These are phyloP conservation scores for Clitarchus hookeri DNA, from an alignment of 2,888 invertebrate genomes.

Conservation along the genomic window DNA sequence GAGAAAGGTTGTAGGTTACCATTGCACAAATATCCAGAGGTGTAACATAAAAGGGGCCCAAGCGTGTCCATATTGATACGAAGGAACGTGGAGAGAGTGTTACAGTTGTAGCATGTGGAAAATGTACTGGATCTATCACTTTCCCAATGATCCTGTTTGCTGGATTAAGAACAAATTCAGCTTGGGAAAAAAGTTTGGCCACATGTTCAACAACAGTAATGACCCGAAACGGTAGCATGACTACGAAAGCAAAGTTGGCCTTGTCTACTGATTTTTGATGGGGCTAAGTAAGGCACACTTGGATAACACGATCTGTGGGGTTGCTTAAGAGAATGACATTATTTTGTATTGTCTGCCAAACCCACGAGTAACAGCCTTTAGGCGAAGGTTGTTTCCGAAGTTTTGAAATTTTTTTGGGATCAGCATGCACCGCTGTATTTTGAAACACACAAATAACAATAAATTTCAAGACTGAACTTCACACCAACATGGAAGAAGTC, in stretches of 20 bases:
- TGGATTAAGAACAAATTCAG: slow-evolving; percentile 25
- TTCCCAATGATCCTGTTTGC: slow-evolving; percentile 24
- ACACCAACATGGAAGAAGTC: too few species aligned
- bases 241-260: slow-evolving; percentile 39
- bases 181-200: slow-evolving; percentile 39
- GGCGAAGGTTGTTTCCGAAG: too few species aligned
- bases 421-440: too few species aligned
- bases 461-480: too few species aligned
- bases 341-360: too few species aligned
- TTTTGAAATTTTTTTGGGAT: too few species aligned
- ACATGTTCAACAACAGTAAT: slow-evolving; percentile 42
- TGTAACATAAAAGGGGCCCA: not conserved
- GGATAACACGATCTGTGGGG: too few species aligned
- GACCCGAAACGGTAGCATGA: slow-evolving; percentile 45
- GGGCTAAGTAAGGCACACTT: too few species aligned
- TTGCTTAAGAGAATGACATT: too few species aligned
- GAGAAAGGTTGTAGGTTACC: not conserved
- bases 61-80: not conserved
- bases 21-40: not conserved
- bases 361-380: too few species aligned
- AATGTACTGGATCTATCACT: slow-evolving; percentile 26
- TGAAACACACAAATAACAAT: too few species aligned
- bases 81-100: not conserved
- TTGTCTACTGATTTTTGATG: slow-evolving; percentile 44
- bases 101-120: slow-evolving; percentile 27